Conservation (phyloP, 2,797 vertebrate species). For the Gambelia wislizenii region DNA sequence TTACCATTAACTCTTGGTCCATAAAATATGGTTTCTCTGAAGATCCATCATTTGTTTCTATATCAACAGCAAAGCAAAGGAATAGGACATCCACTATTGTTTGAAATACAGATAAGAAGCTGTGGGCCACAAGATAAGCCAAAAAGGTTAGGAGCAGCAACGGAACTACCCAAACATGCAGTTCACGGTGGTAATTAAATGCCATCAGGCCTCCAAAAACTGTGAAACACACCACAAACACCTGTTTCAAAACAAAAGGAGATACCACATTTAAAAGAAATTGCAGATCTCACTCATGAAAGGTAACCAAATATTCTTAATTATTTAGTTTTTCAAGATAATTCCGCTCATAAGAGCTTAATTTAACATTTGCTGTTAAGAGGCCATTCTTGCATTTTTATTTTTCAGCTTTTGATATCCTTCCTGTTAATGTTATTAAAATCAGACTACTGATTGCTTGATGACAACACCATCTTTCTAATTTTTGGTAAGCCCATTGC, state of each 20-base stretch:
- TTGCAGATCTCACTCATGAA: background rate
- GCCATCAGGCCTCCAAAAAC: constrained; percentile 83
- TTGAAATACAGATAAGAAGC: constrained; percentile 83
- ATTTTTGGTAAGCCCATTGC: background rate
- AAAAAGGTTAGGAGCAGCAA: constrained; percentile 80
- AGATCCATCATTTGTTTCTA: constrained; percentile 83
- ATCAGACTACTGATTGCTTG: background rate
- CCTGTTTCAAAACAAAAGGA: constrained; percentile 60
- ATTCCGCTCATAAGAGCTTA: background rate
- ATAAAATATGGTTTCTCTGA: constrained; percentile 80
- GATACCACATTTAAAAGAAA: background rate
- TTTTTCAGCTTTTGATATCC: background rate
- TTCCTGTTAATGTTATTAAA: background rate
- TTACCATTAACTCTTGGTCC: constrained; percentile 83
- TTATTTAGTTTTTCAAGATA: background rate
- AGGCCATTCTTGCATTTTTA: background rate
- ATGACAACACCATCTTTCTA: constrained; percentile 5
- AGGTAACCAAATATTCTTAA: background rate
- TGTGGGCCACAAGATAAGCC: constrained; percentile 79
- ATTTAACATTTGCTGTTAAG: background rate
- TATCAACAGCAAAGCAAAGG: constrained; percentile 82
- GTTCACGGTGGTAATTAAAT: constrained; percentile 80
- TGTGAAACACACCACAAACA: constrained; percentile 82
- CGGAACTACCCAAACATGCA: constrained; percentile 81
- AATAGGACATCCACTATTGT: constrained; percentile 77